These are phyloP conservation scores for Deroptyus accipitrinus DNA, from an alignment of 2,113 vertebrate genomes.

Conservation along the genomic window DNA sequence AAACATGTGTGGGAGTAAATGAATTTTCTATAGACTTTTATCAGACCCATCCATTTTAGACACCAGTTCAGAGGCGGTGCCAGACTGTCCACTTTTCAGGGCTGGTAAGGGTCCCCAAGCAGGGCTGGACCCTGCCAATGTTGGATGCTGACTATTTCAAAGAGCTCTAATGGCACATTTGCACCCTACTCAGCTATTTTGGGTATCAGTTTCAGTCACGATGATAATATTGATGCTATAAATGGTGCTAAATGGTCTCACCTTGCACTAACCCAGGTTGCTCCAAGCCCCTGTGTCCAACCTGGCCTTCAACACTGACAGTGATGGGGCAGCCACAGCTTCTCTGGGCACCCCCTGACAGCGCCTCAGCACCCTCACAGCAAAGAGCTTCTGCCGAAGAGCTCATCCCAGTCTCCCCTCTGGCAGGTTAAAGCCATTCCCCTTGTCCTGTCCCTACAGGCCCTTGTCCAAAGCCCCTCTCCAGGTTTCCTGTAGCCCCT, in stretches of 20 bases:
- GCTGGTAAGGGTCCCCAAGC: fast-evolving
- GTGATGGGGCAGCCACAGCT: fast-evolving
- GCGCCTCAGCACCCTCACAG: background rate
- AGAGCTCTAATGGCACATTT: fast-evolving
- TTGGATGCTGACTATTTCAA: background rate
- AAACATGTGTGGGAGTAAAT: background rate
- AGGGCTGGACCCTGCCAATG: fast-evolving
- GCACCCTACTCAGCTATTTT: background rate
- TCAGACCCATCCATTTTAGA: background rate
- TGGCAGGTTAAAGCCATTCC: background rate
- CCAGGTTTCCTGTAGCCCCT: background rate
- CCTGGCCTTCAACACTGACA: background rate
- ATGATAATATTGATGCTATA: fast-evolving
- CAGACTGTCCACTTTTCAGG: background rate
- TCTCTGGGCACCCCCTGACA: background rate
- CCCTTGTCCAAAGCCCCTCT: background rate
- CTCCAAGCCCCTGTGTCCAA: background rate
- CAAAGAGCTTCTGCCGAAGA: no score
- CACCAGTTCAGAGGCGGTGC: fast-evolving
- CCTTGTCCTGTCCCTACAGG: background rate
- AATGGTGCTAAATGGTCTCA: background rate
- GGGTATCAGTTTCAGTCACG: background rate
- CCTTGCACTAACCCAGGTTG: background rate
- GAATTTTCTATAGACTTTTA: background rate
- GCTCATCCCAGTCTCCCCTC: no score